These are phyloP conservation scores for Bujurquina vittata DNA, from an alignment of 2,113 vertebrate genomes.

Conservation along the genomic window DNA sequence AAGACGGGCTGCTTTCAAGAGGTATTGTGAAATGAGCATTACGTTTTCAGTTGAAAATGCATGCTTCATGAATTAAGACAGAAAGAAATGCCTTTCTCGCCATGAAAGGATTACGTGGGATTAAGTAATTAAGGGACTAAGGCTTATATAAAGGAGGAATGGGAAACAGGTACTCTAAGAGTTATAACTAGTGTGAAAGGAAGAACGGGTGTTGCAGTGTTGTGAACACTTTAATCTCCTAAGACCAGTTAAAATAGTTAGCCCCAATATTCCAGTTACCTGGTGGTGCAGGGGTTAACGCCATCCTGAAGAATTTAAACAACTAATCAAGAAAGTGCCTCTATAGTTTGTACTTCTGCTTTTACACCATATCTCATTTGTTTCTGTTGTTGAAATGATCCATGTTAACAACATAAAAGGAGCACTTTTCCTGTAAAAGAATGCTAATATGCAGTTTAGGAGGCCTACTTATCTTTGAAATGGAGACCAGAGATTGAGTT, in stretches of 20 bases:
- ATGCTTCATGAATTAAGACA: slow-evolving; percentile 2
- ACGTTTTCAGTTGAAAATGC: neutral
- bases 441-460: neutral
- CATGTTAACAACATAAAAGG: neutral
- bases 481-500: too few species aligned
- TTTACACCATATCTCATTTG: neutral
- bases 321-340: neutral
- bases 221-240: neutral
- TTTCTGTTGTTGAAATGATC: neutral
- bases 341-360: neutral
- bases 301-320: neutral
- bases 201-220: neutral
- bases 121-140: slow-evolving; percentile 38
- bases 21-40: slow-evolving; percentile 16
- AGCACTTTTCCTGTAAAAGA: neutral
- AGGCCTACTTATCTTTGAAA: neutral
- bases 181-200: neutral
- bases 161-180: slow-evolving; percentile 14
- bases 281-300: too few species aligned
- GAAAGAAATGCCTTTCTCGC: slow-evolving; percentile 8
- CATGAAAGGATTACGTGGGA: slow-evolving; percentile 39
- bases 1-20: neutral
- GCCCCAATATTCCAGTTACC: neutral
- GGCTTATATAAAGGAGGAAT: slow-evolving; percentile 17
- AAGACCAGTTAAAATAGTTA: neutral